Evolutionary conservation across 2,888 invertebrate genomes (phyloP).

Genomic region (Abrostola tripartita): DNA sequence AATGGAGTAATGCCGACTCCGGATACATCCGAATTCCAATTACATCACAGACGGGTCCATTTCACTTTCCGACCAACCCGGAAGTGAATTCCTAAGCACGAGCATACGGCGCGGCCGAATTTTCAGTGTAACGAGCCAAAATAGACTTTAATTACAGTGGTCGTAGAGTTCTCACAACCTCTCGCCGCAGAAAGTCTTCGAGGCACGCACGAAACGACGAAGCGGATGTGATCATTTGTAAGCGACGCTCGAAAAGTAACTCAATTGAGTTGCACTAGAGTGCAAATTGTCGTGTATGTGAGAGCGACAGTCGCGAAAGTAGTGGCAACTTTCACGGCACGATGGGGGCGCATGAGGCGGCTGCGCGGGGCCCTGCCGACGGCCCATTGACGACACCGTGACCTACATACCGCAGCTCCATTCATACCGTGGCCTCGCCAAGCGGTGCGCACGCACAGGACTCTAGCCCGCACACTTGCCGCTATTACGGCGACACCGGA

Average conservation of each 20-base stretch:
- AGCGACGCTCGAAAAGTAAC: constrained; percentile 78
- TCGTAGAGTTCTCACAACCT: constrained; percentile 66
- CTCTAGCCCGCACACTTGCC: constrained; percentile 74
- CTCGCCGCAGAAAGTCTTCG: constrained; percentile 71
- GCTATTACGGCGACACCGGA: constrained; percentile 75
- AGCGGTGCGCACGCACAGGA: constrained; percentile 76
- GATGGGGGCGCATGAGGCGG: constrained; percentile 84
- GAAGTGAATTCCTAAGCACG: constrained; percentile 88
- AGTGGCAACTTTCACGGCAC: constrained; percentile 86
- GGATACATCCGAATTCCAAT: constrained; percentile 89
- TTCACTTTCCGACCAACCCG: constrained; percentile 89
- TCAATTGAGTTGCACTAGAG: constrained; percentile 80
- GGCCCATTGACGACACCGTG: constrained; percentile 88
- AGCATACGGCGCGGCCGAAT: constrained; percentile 85
- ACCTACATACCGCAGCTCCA: constrained; percentile 86
- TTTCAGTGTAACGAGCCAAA: constrained; percentile 67
- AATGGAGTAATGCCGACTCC: constrained; percentile 86
- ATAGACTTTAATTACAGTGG: constrained; percentile 63
- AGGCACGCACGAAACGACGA: constrained; percentile 81
- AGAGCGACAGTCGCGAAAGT: constrained; percentile 84
- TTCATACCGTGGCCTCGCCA: constrained; percentile 85
- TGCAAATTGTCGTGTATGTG: constrained; percentile 74
- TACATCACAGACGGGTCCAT: constrained; percentile 88
- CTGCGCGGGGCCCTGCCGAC: constrained; percentile 81
- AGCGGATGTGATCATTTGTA: constrained; percentile 85